Evolutionary conservation across 2,888 invertebrate species (phyloP).

Genomic region (Morinoia aosen): DNA sequence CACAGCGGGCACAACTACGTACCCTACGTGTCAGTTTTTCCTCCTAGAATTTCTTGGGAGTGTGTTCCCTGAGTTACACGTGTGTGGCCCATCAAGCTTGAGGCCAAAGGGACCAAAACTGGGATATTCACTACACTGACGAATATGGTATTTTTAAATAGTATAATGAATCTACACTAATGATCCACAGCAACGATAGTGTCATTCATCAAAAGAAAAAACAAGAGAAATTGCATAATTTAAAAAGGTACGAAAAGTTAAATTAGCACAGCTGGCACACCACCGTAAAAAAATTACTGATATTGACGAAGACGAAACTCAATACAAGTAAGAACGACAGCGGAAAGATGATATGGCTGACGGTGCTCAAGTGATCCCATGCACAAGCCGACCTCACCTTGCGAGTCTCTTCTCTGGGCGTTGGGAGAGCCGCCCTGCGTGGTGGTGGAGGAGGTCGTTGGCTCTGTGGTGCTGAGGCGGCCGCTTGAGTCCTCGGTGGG

Average conservation of each 20-base stretch:
- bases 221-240: neutral
- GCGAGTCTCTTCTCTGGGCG: constrained; percentile 65
- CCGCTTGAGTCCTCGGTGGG: constrained; percentile 64
- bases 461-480: constrained; percentile 62
- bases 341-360: too few relatives aligned
- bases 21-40: neutral
- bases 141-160: too few relatives aligned
- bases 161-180: neutral
- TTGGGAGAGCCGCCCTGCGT: constrained; percentile 65
- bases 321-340: too few relatives aligned
- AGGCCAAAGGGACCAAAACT: too few relatives aligned
- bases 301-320: too few relatives aligned
- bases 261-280: too few relatives aligned
- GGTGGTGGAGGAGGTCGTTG: constrained; percentile 55
- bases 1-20: neutral
- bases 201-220: too few relatives aligned
- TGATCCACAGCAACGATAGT: neutral
- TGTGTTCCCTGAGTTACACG: too few relatives aligned
- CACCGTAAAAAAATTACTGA: too few relatives aligned
- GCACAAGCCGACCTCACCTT: constrained; percentile 55
- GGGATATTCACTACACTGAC: too few relatives aligned
- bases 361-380: too few relatives aligned
- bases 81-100: too few relatives aligned
- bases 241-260: neutral
- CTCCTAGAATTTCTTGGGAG: neutral